Evolutionary conservation across 2,888 invertebrate species (phyloP).

Genomic region (Leucania comma): DNA sequence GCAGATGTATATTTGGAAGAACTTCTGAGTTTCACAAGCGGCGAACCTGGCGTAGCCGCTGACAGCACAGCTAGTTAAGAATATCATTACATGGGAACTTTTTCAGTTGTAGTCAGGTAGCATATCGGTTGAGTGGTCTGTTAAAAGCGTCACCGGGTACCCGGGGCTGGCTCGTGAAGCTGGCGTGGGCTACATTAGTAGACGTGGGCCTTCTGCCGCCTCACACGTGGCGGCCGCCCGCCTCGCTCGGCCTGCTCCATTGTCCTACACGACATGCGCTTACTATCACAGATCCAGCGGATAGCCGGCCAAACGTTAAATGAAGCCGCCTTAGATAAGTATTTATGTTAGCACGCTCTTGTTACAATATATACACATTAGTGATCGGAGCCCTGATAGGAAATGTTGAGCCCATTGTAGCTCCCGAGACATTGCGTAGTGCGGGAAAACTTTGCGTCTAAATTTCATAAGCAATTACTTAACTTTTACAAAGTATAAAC

Average conservation of each 20-base stretch:
- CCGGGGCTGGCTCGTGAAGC: no score
- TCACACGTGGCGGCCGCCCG: not conserved
- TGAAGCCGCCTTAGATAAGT: slow-evolving; percentile 29
- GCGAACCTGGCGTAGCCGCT: no score
- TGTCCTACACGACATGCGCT: slow-evolving; percentile 34
- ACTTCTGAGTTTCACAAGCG: no score
- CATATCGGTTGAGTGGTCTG: no score
- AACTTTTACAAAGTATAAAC: slow-evolving; percentile 1
- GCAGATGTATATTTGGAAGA: no score
- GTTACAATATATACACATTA: slow-evolving; percentile 5
- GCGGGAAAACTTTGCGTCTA: not conserved
- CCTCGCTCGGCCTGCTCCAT: slow-evolving; percentile 12
- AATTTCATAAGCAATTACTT: slow-evolving; percentile 5
- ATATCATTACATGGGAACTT: no score
- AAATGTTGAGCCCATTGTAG: not conserved
- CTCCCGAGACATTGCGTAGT: not conserved
- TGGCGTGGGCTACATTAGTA: no score
- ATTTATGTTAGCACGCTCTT: slow-evolving; percentile 4
- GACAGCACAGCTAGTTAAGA: no score
- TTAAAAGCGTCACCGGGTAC: no score
- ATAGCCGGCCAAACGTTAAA: slow-evolving; percentile 47
- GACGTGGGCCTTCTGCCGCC: slow-evolving; percentile 15
- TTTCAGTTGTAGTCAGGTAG: no score
- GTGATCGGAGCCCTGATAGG: not conserved
- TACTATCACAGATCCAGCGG: slow-evolving; percentile 28